Evolutionary conservation across 2,113 vertebrate genomes (phyloP).

Genomic region (Nettapus auritus): DNA sequence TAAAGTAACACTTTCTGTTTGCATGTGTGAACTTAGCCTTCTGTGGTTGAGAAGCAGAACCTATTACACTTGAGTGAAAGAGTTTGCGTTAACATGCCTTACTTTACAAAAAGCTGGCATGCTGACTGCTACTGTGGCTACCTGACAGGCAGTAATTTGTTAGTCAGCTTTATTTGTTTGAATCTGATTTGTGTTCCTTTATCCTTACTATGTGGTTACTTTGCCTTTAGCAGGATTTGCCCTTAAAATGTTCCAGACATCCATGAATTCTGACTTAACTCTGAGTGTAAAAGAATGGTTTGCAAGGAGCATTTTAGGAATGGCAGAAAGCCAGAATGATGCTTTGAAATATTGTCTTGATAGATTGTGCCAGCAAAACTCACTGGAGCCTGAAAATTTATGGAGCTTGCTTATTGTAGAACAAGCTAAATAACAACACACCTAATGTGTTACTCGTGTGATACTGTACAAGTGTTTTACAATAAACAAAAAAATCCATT

Average conservation of each 20-base stretch:
- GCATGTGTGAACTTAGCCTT: rapidly evolving
- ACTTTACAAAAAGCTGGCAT: not conserved
- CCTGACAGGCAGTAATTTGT: not conserved
- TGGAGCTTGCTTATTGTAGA: not conserved
- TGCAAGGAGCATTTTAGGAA: not conserved
- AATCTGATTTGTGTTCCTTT: not conserved
- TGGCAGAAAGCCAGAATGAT: not conserved
- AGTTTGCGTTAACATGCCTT: not conserved
- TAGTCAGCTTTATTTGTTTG: not conserved
- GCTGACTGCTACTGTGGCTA: not conserved
- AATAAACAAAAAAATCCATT: not conserved
- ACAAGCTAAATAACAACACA: not conserved
- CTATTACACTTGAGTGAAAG: not conserved
- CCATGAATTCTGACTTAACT: not conserved
- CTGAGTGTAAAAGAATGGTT: not conserved
- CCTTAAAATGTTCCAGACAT: not conserved
- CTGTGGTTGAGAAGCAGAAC: not conserved
- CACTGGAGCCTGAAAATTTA: conserved; percentile 26
- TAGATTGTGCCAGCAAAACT: not conserved
- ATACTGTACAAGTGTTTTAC: not conserved
- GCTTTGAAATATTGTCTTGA: not conserved
- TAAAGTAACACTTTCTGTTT: rapidly evolving
- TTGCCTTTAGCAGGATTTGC: not conserved
- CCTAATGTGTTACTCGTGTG: not conserved
- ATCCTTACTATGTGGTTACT: not conserved